Base-by-base conservation (phyloP, 2,113 vertebrate genomes). In the Suncus etruscus region DNA sequence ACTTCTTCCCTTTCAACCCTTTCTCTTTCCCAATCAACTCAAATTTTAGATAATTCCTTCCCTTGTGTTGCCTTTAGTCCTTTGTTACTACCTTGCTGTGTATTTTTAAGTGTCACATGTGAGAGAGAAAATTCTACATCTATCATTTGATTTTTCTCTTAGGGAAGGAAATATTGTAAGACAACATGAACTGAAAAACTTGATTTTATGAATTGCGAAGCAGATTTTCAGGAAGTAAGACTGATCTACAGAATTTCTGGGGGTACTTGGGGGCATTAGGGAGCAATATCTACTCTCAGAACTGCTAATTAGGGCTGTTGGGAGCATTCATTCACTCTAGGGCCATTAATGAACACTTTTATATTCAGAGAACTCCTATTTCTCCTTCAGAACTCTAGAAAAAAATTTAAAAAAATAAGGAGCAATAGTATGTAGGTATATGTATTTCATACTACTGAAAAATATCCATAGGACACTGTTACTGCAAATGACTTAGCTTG, bases 121-220 rank as follows among this genome's bases (percentile, higher is more conserved):
- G 58, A 61, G 58, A 58, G 54, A 61, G 16, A 61, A 18, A 16
- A 16, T 61, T 61, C 58, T 18, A 20, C 7, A 61, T 14, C 29
- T 7, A 66, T 76, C 6, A 39, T 8, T 88, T n/a, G 66, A 12
- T 65, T 76, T 47, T 82, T 11, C 29, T 39, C 31, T 20, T 65
- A 75, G 22, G 50, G 32, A 66, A 93, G 81, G 70, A 74, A 89
- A 61, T 32, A 86, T 6, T 90, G 20, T 25, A 51, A 92, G 68
- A 80, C 10, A 76, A 25, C n/a, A 51, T 45, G 68, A 70, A 69
- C n/a, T 10, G 20, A 11, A 70, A 18, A 84, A 82, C 8, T 25
- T 69, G 47, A 76, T 27, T 20, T 27, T 32, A 65, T 5, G 3
- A 39, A 70, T 83, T 74, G 82, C 73, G 84, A 87, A 22, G 1